Base-by-base conservation (phyloP, 2,888 invertebrate genomes). In the Ypsolopha sequella region DNA sequence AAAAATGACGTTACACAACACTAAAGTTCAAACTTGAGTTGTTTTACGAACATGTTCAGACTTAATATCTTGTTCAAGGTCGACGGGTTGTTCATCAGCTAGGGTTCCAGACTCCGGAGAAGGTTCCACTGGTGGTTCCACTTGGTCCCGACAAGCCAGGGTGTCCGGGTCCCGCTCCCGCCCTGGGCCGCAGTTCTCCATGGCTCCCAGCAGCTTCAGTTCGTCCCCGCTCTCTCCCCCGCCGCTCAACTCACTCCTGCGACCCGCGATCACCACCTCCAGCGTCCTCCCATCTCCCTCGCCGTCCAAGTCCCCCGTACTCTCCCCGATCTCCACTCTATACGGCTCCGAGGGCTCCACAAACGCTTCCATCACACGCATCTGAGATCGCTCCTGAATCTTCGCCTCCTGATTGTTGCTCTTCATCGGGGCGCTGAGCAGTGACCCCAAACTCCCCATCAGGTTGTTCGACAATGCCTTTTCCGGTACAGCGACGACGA, bases 171-270 rank as follows among this genome's bases (percentile, higher is more conserved):
- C 92, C 36, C 93, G 88, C 59, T 85, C 87, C 61, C 91, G 85
- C 48, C 90, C 93, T 0, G 93, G 93, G 13, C 93, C 93, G 69
- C 94, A 94, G 65, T 93, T 91, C 64, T 93, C 93, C 50, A 87
- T 86, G 14, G 90, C 91, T 0, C 93, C 92, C 14, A 93, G 62
- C 45, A 93, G 78, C 62, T 87, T 89, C 64, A 87, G 74, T 57
- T 89, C 82, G 13, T 84, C 78, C 24, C 76, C 0, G 81, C 71
- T 44, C 84, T 82, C 53, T 81, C 76, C 35, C 85, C 81, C 53
- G 80, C 82, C 6, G 64, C 75, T 2, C 70, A 71, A 1, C 73
- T 63, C 6, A 70, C 74, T 47, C 73, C 76, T 3, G 66, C 69
- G 24, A 4, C 24, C 76, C 0, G 81, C 71, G 45, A 85, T 84